Base-by-base conservation (phyloP, 2,797 vertebrate genomes). In the Orestias chungarensis region DNA sequence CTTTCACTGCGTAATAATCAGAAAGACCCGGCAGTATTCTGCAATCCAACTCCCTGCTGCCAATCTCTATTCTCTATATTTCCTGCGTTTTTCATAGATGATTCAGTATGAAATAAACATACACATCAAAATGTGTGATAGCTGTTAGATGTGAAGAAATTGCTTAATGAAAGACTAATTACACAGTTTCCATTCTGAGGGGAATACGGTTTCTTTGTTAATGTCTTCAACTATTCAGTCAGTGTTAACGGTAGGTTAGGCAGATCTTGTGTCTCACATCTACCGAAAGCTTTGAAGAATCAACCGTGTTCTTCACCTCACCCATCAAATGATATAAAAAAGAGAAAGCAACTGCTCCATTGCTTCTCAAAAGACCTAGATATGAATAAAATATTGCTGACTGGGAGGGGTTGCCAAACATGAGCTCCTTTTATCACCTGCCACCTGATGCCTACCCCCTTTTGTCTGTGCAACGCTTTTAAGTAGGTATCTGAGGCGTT, bases 361-460 rank as follows among this genome's bases (percentile, higher is more conserved):
- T 70, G 43, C 8, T 74, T 59, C 64, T 69, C 66, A 80, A 85
- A 73, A 83, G 78, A 50, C 25, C 54, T 33, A 59, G 46, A 75
- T 87, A 79, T 88, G 79, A 88, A 88, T 82, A 44, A 74, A 86
- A 81, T 40, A 85, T 59, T 83, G 83, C 89, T 86, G 87, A 92
- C 78, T 82, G 65, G 69, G 76, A 77, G 62, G 20, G 76, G 86
- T 82, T 74, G 57, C 74, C 55, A 76, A 86, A 91, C 80, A 79
- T 88, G 74, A 75, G 74, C 72, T 84, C 83, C 80, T 88, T 83
- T 82, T 70, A 80, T 84, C 82, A 74, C 70, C 73, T 81, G 88
- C 87, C 88, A 92, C 80, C 88, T 73, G 89, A 91, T 38, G 72
- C 89, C 80, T 79, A 71, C 27, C 27, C 47, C 49, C 79, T 82